Evolutionary conservation across 2,797 vertebrate genomes (phyloP).

Genomic region (Gambelia wislizenii): DNA sequence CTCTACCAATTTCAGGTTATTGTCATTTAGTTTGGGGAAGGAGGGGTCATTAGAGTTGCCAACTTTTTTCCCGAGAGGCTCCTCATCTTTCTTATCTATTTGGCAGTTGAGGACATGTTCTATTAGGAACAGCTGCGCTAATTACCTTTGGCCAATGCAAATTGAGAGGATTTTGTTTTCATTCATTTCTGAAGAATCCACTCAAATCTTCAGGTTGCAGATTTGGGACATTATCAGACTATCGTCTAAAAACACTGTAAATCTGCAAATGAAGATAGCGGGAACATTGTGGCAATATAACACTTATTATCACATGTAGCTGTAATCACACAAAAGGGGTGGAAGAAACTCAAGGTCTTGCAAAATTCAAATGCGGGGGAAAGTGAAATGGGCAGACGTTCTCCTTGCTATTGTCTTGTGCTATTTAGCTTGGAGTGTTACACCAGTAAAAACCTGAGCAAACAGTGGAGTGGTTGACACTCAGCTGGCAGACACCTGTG

Average conservation of each 20-base stretch:
- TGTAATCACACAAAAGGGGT: too few relatives aligned
- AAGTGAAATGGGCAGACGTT: not conserved
- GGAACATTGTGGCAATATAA: too few relatives aligned
- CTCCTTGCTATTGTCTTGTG: rapidly evolving
- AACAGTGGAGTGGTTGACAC: rapidly evolving
- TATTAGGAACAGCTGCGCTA: too few relatives aligned
- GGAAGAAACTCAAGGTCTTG: not conserved
- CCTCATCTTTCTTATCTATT: not conserved
- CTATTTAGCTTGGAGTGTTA: not conserved
- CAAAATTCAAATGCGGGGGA: not conserved
- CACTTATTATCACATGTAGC: too few relatives aligned
- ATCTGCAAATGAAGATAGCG: too few relatives aligned
- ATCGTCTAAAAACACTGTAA: too few relatives aligned
- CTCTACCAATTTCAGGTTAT: too few relatives aligned
- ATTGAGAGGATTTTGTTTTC: not conserved
- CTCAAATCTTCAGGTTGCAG: not conserved
- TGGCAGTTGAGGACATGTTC: not conserved
- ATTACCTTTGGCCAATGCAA: too few relatives aligned
- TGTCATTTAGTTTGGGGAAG: not conserved
- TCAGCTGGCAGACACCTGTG: not conserved
- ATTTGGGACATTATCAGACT: too few relatives aligned
- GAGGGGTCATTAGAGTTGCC: not conserved
- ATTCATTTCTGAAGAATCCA: not conserved
- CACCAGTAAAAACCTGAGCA: not conserved
- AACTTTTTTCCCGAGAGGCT: not conserved